Percentiles rank a stretch among this genome's conserved stretches.
Conservation (phyloP, 92 coral and sea anemone genomes). For the Scolanthus callimorphus region DNA sequence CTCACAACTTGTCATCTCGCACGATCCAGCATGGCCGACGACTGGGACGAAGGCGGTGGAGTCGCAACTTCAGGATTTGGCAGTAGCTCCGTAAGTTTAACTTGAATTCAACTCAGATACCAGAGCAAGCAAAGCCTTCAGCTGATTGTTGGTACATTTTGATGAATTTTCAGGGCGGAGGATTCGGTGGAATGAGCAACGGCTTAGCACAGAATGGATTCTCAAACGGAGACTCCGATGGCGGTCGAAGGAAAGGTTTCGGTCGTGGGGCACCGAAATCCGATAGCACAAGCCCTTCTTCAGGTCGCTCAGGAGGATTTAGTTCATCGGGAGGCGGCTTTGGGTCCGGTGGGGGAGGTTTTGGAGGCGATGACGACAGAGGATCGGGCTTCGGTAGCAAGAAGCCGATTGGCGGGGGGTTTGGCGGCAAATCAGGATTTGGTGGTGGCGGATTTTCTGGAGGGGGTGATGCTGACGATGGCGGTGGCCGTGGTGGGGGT, state of each 20-base stretch:
- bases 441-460: slow-evolving; percentile 38
- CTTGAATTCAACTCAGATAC: not conserved
- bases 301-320: slow-evolving; percentile 42
- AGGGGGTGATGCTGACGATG: slow-evolving; percentile 32
- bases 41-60: slow-evolving; percentile 47
- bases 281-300: slow-evolving; percentile 33
- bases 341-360: slow-evolving; percentile 37
- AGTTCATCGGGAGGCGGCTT: slow-evolving; percentile 39
- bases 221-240: slow-evolving; percentile 2
- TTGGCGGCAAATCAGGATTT: slow-evolving; percentile 8
- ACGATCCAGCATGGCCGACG: slow-evolving; percentile 50
- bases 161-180: slow-evolving; percentile 6
- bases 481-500: slow-evolving; percentile 39
- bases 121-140: not conserved
- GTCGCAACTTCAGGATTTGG: slow-evolving; percentile 6
- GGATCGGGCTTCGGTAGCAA: slow-evolving; percentile 16
- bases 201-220: not conserved
- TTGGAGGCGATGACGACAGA: slow-evolving; percentile 24
- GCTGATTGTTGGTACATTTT: not conserved
- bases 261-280: slow-evolving; percentile 25
- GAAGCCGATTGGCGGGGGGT: slow-evolving; percentile 4
- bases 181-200: slow-evolving; percentile 12
- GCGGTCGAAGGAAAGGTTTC: slow-evolving; percentile 14
- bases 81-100: slow-evolving; percentile 21
- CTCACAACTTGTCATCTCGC: too few species aligned